A percentile compares a stretch with the other conserved stretches of the same genome.
These are phyloP conservation scores for Thalassophryne amazonica DNA, from an alignment of 2,797 vertebrate genomes.

Conservation along the genomic window DNA sequence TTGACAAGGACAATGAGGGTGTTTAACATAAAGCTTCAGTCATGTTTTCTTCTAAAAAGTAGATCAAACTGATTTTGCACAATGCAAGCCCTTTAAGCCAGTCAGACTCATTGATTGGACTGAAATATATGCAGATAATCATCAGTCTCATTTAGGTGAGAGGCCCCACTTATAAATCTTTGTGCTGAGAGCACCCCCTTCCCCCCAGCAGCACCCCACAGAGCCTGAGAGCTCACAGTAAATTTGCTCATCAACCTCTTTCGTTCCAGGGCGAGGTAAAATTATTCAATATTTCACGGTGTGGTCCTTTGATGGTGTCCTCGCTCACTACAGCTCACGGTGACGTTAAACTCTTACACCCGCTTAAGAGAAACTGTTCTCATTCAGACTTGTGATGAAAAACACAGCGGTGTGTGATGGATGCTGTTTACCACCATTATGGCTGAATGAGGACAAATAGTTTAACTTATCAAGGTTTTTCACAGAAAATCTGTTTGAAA, in stretches of 20 bases:
- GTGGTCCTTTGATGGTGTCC: slow-evolving; percentile 56
- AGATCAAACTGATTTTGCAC: too few relatives aligned
- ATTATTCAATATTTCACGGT: slow-evolving; percentile 65
- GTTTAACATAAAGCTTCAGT: too few relatives aligned
- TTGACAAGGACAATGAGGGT: too few relatives aligned
- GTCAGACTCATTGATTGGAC: slow-evolving; percentile 55
- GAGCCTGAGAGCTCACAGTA: slow-evolving; percentile 44
- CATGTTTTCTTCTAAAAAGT: too few relatives aligned
- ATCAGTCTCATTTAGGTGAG: slow-evolving; percentile 54
- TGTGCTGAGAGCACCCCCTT: background rate
- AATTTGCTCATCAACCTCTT: slow-evolving; percentile 68
- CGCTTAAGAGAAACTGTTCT: background rate
- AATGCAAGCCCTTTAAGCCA: too few relatives aligned
- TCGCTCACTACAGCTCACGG: slow-evolving; percentile 42
- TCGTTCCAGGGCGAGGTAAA: slow-evolving; percentile 63
- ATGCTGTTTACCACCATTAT: too few relatives aligned
- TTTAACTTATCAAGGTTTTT: too few relatives aligned
- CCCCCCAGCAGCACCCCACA: slow-evolving; percentile 10
- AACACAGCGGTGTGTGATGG: too few relatives aligned
- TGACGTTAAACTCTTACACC: slow-evolving; percentile 10
- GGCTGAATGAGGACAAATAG: too few relatives aligned
- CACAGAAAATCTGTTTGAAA: too few relatives aligned
- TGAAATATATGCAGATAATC: slow-evolving; percentile 70
- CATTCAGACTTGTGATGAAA: too few relatives aligned
- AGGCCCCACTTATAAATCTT: slow-evolving; percentile 31